phyloP scores from a whole-genome alignment of 2,888 invertebrate species.

The Caenorhabditis macrosperma region DNA sequence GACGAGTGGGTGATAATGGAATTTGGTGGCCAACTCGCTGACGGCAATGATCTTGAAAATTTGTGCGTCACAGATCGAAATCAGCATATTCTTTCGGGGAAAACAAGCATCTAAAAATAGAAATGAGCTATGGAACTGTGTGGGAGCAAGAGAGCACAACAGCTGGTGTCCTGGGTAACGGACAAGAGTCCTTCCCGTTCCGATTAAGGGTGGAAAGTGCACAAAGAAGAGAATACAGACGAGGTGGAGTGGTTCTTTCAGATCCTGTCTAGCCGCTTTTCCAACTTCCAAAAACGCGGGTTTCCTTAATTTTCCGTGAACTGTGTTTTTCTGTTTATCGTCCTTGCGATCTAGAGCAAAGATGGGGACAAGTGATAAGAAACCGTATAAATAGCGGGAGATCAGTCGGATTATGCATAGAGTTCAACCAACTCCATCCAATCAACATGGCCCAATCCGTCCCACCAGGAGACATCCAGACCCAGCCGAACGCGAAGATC shows the following conservation, averaged over 20 bases:
- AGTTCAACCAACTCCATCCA: background rate
- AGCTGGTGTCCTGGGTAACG: background rate
- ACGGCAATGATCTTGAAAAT: background rate
- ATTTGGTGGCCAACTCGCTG: background rate
- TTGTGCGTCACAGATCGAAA: background rate
- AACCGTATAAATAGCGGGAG: background rate
- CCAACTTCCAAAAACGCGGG: background rate
- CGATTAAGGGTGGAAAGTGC: too few relatives aligned
- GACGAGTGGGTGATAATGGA: background rate
- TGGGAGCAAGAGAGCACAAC: background rate
- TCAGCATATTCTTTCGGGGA: background rate
- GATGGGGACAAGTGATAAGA: background rate
- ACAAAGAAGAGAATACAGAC: background rate
- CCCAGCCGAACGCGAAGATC: conserved; percentile 24
- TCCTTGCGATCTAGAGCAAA: background rate
- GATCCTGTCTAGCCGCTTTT: background rate
- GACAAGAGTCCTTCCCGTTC: background rate
- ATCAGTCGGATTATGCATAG: background rate
- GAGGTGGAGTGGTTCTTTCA: background rate
- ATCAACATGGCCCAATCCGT: too few relatives aligned
- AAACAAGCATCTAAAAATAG: background rate
- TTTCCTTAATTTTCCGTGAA: background rate
- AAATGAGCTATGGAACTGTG: background rate
- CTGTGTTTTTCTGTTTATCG: background rate
- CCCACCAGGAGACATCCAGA: too few relatives aligned